Base-by-base conservation (phyloP, 2,888 invertebrate species). In the Diachrysia chrysitis region DNA sequence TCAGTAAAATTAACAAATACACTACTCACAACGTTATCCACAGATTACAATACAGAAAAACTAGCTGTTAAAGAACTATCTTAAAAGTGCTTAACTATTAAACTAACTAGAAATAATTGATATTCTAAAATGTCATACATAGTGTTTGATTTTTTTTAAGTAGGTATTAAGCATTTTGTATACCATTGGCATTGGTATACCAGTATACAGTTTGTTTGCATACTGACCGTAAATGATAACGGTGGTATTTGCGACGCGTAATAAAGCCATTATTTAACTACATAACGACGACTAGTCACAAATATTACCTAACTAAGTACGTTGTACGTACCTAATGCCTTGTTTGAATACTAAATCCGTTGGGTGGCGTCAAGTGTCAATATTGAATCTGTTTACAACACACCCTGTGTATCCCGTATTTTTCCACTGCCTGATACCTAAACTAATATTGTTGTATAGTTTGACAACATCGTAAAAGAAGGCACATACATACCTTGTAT, bases 191-290 rank as follows among this genome's bases (percentile, higher is more conserved):
- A 32, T 10, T 3, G 25, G 2, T 25, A 25, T 25, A 25, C 32
- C 29, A 29, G 29, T 29, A 16, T 14, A 7, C 42, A 42, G n/a
- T n/a, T 42, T 42, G n/a, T 42, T 42, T 42, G 42, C 42, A 42
- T 42, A 10, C 32, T 42, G 16, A 42, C 42, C 16, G 5, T 5
- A 16, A 42, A 42, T n/a, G 42, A 42, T 42, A 42, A 42, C 5
- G 5, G 37, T 16, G 42, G 42, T 42, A 42, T 42, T 42, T n/a
- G n/a, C 3, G 42, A 16, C 4, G 16, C 42, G 42, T 42, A 42
- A 42, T 42, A 42, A 42, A 42, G 42, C n/a, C 3, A 42, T 42
- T 42, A 42, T 42, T 42, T n/a, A 42, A 42, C 42, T n/a, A n/a
- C 42, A 42, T 42, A 42, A 16, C n/a, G n/a, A 42, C 6, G n/a